phyloP scores from a whole-genome alignment of 2,113 vertebrate species.

The Cinclus cinclus region DNA sequence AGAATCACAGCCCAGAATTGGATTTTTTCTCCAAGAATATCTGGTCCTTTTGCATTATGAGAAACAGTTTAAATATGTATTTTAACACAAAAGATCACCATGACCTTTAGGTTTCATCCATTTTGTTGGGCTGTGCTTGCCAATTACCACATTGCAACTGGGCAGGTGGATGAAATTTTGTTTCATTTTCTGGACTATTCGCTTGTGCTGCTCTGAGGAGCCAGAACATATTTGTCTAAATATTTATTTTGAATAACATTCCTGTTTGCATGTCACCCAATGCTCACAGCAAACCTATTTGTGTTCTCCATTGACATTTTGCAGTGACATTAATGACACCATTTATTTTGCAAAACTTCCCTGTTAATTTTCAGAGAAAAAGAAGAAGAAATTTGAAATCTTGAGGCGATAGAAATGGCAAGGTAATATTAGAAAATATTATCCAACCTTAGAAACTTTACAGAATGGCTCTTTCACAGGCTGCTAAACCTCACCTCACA shows the following conservation, averaged over 20 bases:
- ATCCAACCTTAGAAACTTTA: neutral
- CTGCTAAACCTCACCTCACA: neutral
- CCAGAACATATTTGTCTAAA: neutral
- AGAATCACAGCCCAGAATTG: neutral
- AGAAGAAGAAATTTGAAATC: neutral
- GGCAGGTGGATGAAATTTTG: accelerated
- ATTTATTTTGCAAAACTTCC: neutral
- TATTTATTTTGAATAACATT: neutral
- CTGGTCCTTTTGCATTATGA: neutral
- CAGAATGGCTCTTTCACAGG: neutral
- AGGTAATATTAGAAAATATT: neutral
- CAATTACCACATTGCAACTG: neutral
- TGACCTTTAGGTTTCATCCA: neutral
- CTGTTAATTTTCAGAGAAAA: neutral
- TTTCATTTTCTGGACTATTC: neutral
- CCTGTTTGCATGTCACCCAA: neutral
- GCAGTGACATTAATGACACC: neutral
- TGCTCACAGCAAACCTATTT: neutral
- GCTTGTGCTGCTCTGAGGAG: neutral
- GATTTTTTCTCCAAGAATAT: neutral
- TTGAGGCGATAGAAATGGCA: neutral
- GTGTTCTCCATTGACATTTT: neutral
- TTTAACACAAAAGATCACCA: neutral
- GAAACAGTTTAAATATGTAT: neutral
- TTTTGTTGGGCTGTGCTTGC: neutral